These are phyloP conservation scores for Lophotriccus pileatus DNA, from an alignment of 2,797 vertebrate genomes.

Conservation along the genomic window DNA sequence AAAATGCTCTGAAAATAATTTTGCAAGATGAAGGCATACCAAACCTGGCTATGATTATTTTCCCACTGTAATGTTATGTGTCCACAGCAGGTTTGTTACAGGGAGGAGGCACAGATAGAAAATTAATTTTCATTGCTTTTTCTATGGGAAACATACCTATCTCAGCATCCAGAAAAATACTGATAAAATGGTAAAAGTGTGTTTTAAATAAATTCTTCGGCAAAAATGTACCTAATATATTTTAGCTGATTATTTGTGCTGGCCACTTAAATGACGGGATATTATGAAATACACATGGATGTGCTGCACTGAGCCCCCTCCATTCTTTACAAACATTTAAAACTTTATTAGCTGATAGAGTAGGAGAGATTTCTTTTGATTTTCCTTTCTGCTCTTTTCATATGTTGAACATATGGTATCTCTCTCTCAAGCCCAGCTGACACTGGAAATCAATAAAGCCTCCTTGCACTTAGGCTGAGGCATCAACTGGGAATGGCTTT, in stretches of 20 bases:
- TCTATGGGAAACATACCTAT: background rate
- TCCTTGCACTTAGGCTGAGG: conserved; percentile 48
- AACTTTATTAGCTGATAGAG: conserved; percentile 60
- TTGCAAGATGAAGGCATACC: conserved; percentile 51
- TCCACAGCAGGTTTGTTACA: background rate
- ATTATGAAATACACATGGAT: conserved; percentile 18
- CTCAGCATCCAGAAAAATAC: background rate
- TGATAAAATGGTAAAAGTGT: background rate
- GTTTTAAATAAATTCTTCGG: background rate
- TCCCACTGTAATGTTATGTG: background rate
- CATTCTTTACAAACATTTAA: conserved; percentile 43
- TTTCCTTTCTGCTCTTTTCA: conserved; percentile 66
- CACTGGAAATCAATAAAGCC: conserved; percentile 50
- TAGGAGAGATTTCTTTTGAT: conserved; percentile 39
- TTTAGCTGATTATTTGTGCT: conserved; percentile 18
- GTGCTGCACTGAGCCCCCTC: background rate
- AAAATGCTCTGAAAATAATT: conserved; percentile 41
- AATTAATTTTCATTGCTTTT: background rate
- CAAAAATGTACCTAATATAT: background rate
- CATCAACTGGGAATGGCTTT: conserved; percentile 55
- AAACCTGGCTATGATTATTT: conserved; percentile 46
- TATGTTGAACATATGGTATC: conserved; percentile 71
- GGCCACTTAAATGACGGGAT: conserved; percentile 1
- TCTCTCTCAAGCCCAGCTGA: conserved; percentile 53
- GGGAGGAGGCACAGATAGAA: background rate